phyloP scores from a whole-genome alignment of 2,797 vertebrate genomes.

The Chaetodon trifasciatus region DNA sequence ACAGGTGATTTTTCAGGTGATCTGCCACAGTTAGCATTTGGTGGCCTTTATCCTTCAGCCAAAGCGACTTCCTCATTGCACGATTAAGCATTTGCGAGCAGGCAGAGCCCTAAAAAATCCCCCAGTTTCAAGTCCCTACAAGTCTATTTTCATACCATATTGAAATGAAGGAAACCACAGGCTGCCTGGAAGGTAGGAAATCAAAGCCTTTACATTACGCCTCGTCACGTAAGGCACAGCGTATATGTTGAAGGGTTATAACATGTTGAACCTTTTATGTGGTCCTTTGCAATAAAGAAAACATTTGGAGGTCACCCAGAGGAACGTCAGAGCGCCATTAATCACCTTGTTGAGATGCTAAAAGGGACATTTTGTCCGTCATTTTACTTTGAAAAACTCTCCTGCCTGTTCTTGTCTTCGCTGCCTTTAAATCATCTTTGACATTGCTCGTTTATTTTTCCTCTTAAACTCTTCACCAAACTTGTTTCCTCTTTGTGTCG shows the following conservation, averaged over 20 bases:
- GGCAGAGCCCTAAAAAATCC: constrained; percentile 9
- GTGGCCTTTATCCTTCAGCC: neutral
- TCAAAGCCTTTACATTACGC: constrained; percentile 15
- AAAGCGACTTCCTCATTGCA: neutral
- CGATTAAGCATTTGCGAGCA: neutral
- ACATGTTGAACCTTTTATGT: neutral
- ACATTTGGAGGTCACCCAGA: neutral
- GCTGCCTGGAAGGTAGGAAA: constrained; percentile 22
- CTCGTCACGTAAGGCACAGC: constrained; percentile 9
- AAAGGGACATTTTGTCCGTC: neutral
- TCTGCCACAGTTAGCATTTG: neutral
- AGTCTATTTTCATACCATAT: constrained; percentile 45
- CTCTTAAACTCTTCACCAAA: neutral
- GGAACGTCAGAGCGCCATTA: neutral
- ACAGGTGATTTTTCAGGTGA: neutral
- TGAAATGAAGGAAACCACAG: constrained; percentile 38
- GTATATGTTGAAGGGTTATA: neutral
- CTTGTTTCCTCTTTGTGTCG: neutral
- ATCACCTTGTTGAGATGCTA: neutral
- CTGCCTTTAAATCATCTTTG: neutral
- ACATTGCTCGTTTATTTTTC: neutral
- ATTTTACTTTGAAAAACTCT: neutral
- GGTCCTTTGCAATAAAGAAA: constrained; percentile 1
- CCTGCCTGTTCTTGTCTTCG: no score
- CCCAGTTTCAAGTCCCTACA: neutral